Evolutionary conservation across 1,140 invertebrate genomes (phyloP), one percentile per base, ranked within the genome.

Genomic region (Anadara kagoshimensis): DNA sequence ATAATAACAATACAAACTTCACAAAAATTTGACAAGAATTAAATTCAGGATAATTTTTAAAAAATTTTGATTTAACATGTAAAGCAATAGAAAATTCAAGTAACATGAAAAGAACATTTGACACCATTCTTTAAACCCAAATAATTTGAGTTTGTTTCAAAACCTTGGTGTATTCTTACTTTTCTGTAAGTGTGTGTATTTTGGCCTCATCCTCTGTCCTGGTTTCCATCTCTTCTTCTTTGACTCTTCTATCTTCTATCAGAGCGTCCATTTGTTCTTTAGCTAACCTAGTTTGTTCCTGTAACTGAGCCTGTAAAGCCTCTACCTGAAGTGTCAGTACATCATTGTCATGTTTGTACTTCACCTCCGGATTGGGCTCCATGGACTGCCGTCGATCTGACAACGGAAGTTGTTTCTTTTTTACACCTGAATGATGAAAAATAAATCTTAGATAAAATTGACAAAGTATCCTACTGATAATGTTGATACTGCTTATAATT

Each of bases 251-350:
- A 54, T 90, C 89, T 61, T 89, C 87, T 57, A 88, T 58, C 62
- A 89, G 56, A 14, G 86, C 86, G 20, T 89, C 84, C 12, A 85
- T 66, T 69, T 89, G 86, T 57, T 90, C 88, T 57, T 89, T 89
- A 41, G 84, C 80, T 29, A 88, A 68, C 73, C 86, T 87, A 1
- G 87, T 83, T 62, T 89, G 88, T 64, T 88, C 87, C 63, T 86
- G 83, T 44, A 90, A 75, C 76, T 89, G 88, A 10, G 86, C 78
- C 69, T 89, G 87, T 12, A 90, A 74, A 47, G 87, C 82, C 69
- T 89, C 85, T 22, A 89, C 82, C 58, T 87, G 83, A 36, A 84
- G 58, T 5, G 79, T 78, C 22, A 87, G 69, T 0, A 81, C 79
- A 62, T 88, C 81, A 73, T 86, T 87, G 70, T 88, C 85, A 66